phyloP scores from a whole-genome alignment of 2,113 vertebrate species.

The Percopsis transmontana region DNA sequence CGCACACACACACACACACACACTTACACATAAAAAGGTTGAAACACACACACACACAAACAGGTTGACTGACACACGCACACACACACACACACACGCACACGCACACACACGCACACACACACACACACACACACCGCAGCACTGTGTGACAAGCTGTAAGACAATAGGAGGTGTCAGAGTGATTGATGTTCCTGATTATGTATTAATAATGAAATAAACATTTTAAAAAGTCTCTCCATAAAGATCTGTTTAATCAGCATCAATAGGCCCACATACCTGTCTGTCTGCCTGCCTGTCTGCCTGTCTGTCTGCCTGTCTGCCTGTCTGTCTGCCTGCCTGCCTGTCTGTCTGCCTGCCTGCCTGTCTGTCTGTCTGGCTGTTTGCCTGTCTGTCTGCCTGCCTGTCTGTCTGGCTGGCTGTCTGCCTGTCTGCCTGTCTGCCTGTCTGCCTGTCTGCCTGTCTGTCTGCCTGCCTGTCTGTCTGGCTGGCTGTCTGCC shows the following conservation, averaged over 20 bases:
- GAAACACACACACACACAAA: conserved; percentile 26
- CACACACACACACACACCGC: conserved; percentile 33
- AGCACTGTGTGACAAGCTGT: conserved; percentile 51
- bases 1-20: background rate
- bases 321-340: background rate
- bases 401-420: background rate
- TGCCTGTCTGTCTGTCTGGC: background rate
- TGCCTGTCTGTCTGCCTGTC: background rate
- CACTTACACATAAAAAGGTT: background rate
- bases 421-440: background rate
- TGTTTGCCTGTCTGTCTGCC: background rate
- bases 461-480: too few species aligned
- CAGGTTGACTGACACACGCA: conserved; percentile 29
- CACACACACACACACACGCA: conserved; percentile 23
- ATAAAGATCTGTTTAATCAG: conserved; percentile 44
- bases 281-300: conserved; percentile 10
- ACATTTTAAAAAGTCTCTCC: conserved; percentile 61
- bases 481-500: conserved; percentile 19
- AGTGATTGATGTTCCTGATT: conserved; percentile 75
- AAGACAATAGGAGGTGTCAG: conserved; percentile 74
- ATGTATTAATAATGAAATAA: conserved; percentile 76
- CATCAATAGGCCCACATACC: background rate
- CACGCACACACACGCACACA: conserved; percentile 28
- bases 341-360: conserved; percentile 2
- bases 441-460: background rate